phyloP scores from a whole-genome alignment of 2,888 invertebrate genomes.

The Clunio marinus region DNA sequence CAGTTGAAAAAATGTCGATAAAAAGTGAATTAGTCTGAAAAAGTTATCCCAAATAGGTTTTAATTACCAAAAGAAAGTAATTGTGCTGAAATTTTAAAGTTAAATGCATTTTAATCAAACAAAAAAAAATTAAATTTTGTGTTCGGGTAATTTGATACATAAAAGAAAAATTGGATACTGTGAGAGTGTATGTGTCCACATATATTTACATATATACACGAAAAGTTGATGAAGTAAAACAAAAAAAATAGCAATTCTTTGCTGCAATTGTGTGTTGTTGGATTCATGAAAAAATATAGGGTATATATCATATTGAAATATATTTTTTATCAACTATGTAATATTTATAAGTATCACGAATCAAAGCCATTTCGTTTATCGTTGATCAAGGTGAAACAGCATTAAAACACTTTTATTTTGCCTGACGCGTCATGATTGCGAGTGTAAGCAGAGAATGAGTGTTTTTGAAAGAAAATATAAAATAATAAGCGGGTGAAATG shows the following conservation, averaged over 20 bases:
- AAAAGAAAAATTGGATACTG: constrained; percentile 20
- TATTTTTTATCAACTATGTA: too few species aligned
- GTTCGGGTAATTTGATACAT: constrained; percentile 28
- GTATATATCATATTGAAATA: constrained; percentile 21
- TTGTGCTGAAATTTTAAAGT: constrained; percentile 16
- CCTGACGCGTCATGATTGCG: too few species aligned
- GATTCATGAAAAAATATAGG: constrained; percentile 28
- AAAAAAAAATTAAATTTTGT: constrained; percentile 24
- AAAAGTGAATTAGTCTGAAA: constrained; percentile 10
- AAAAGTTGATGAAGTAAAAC: constrained; percentile 25
- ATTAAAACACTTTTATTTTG: too few species aligned
- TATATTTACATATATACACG: constrained; percentile 5
- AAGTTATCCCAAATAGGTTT: constrained; percentile 34
- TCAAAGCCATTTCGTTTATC: too few species aligned
- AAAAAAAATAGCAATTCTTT: constrained; percentile 29
- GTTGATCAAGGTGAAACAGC: too few species aligned
- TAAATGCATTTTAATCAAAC: constrained; percentile 27
- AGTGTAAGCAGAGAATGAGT: too few species aligned
- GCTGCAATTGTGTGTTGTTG: constrained; percentile 34
- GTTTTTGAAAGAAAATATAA: too few species aligned
- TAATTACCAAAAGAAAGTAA: constrained; percentile 26
- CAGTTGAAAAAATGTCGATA: background rate
- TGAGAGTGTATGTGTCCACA: constrained; percentile 29
- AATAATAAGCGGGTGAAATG: too few species aligned
- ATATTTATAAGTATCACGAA: too few species aligned